Evolutionary conservation across 2,797 vertebrate genomes (phyloP), one percentile per base, ranked within the genome.

Genomic region (Enteromius treurensis): DNA sequence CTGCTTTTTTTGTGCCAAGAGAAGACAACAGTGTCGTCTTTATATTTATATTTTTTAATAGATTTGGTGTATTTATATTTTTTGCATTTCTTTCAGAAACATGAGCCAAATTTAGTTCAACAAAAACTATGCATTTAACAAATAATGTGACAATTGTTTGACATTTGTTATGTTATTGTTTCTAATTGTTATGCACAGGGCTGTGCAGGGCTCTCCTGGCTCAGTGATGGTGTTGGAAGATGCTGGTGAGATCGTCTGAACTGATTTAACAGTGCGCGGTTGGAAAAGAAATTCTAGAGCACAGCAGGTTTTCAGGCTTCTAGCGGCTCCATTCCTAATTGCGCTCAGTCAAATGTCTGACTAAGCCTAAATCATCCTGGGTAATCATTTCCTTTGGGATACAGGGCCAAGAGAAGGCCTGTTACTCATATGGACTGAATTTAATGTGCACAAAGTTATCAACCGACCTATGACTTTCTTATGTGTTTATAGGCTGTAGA

Each of bases 271-370:
- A 64, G 37, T 77, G 81, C 81, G 55, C 14, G 58, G 60, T 80
- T 79, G 58, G 58, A 53, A 75, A 40, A 80, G 74, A 69, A 77
- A 67, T 81, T 67, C 58, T 32, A 74, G 68, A 62, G 62, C 88
- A 85, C 88, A 87, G 88, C 83, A 88, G 88, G 87, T 83, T 79
- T 47, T 70, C 34, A 64, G 82, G 70, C 62, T 88, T 76, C 73
- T 79, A 53, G 55, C 2, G 80, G 82, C 80, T 87, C 85, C 77
- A 67, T 42, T 80, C 85, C 86, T 88, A 86, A 89, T 84, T 88
- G 88, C 80, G 82, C 67, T 64, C 74, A 85, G 87, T 86, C 77
- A 89, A 79, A 87, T 45, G 68, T 68, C 87, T 82, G 79, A 86
- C 67, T 83, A 85, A 84, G 67, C 69, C 67, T 84, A 86, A 84